Base-by-base conservation (phyloP, 2,888 invertebrate species). In the Fragum whitleyi region DNA sequence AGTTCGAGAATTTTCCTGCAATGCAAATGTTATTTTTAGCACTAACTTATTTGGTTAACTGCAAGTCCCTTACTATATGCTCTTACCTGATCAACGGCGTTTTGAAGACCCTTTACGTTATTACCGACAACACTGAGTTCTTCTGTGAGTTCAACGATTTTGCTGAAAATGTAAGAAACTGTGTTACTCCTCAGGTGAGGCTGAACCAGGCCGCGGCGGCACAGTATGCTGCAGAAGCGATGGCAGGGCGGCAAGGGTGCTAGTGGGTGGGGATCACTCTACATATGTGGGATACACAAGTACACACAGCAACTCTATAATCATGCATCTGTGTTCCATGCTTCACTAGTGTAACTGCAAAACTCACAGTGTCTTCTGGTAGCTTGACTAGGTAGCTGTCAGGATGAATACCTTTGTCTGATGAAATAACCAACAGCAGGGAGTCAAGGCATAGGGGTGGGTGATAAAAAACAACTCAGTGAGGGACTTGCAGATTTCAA, bases 141-240 rank as follows among this genome's bases (percentile, higher is more conserved):
- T 95, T 99, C 99, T 95, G 99, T 99, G 96, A 99, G 97, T 96
- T 99, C 99, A 95, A 98, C 98, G 95, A 99, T 99, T 97, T 99
- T 99, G 93, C 95, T 95, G 94, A 83, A 95, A 92, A 86, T 39
- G 88, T 86, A 87, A 79, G 79, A 85, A 82, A 85, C 71, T 76
- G 70, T 72, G 76, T 85, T 79, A 85, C 79, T 79, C 77, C 75
- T 80, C 83, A 83, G 78, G 81, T 83, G 62, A 77, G 47, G 51
- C 57, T 59, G 28, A 71, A 74, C 67, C 21, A 69, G 79, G 65
- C 81, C 68, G 81, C 79, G 57, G 79, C 79, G 68, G 73, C 76
- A 61, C n/a, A 53, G 47, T 59, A 42, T 76, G 77, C 71, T 65
- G 71, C 71, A 62, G 73, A 74, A 67, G 67, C 76, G 62, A 67